phyloP scores from a whole-genome alignment of 2,797 vertebrate genomes.

The Schizopygopsis pylzovi region DNA sequence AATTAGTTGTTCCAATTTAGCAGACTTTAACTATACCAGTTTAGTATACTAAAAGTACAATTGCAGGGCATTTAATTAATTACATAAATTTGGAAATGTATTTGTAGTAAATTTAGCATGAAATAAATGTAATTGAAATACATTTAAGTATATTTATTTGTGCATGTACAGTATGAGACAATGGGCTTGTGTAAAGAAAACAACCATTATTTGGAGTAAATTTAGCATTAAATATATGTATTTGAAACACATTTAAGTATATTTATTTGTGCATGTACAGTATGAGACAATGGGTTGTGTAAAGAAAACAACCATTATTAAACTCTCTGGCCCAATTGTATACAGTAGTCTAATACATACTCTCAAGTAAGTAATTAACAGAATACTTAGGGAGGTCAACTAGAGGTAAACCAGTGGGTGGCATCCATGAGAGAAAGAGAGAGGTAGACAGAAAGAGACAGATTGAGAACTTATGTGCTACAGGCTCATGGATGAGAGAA shows the following conservation, averaged over 20 bases:
- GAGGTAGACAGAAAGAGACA: slow-evolving; percentile 52
- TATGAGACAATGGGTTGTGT: slow-evolving; percentile 10
- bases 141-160: too few relatives aligned
- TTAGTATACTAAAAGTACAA: too few relatives aligned
- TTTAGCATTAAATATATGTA: too few relatives aligned
- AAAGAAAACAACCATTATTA: slow-evolving; percentile 44
- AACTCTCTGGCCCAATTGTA: slow-evolving; percentile 54
- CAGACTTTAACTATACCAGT: too few relatives aligned
- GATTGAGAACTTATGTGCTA: slow-evolving; percentile 26
- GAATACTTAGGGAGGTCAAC: slow-evolving; percentile 70
- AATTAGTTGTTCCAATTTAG: too few relatives aligned
- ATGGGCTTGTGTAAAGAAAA: slow-evolving; percentile 12
- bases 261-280: neutral
- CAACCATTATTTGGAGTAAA: too few relatives aligned
- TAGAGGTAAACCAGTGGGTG: slow-evolving; percentile 74
- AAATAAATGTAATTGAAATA: too few relatives aligned
- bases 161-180: slow-evolving; percentile 25
- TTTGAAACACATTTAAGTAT: too few relatives aligned
- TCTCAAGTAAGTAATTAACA: slow-evolving; percentile 67
- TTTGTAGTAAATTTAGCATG: too few relatives aligned
- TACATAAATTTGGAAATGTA: too few relatives aligned
- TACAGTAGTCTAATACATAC: slow-evolving; percentile 55
- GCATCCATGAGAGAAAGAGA: slow-evolving; percentile 58
- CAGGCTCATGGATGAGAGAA: slow-evolving; percentile 63
- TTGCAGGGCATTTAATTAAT: too few relatives aligned